Evolutionary conservation across 2,888 invertebrate genomes (phyloP).

Genomic region (Luffia ferchaultella): DNA sequence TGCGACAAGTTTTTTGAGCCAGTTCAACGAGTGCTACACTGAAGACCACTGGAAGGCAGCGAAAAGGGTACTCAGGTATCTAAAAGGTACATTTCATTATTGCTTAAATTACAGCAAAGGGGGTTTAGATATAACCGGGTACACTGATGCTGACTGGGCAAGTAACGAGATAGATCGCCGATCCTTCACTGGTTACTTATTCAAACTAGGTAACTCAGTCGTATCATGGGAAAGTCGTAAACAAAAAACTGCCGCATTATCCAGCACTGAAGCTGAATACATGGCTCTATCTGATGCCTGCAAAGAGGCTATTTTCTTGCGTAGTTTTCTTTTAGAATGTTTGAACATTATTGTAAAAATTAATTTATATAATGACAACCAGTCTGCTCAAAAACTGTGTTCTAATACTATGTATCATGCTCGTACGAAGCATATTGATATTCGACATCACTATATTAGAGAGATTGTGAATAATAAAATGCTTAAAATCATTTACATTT

Average conservation of each 20-base stretch:
- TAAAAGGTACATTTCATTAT: slow-evolving; percentile 9
- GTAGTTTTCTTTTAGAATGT: neutral
- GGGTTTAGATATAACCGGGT: too few relatives aligned
- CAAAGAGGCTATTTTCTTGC: slow-evolving; percentile 2
- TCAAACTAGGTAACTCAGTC: slow-evolving; percentile 1
- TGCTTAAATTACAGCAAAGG: slow-evolving; percentile 1
- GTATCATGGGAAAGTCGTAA: slow-evolving; percentile 5
- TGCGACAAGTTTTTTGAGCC: slow-evolving; percentile 8
- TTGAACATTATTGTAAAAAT: neutral
- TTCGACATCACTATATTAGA: neutral
- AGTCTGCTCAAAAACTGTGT: neutral
- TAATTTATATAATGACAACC: neutral
- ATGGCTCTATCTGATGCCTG: slow-evolving; percentile 2
- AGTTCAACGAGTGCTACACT: slow-evolving; percentile 9
- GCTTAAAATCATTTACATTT: neutral
- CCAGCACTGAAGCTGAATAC: slow-evolving; percentile 8
- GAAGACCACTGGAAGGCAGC: slow-evolving; percentile 9
- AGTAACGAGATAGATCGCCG: neutral
- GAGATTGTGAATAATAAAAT: neutral
- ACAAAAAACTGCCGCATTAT: slow-evolving; percentile 4
- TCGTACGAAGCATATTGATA: neutral
- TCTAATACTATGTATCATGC: neutral
- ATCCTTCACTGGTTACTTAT: slow-evolving; percentile 3
- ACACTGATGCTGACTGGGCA: neutral
- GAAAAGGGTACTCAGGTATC: slow-evolving; percentile 10